phyloP scores from a whole-genome alignment of 2,888 invertebrate species.

The Lasioglossum morio region DNA sequence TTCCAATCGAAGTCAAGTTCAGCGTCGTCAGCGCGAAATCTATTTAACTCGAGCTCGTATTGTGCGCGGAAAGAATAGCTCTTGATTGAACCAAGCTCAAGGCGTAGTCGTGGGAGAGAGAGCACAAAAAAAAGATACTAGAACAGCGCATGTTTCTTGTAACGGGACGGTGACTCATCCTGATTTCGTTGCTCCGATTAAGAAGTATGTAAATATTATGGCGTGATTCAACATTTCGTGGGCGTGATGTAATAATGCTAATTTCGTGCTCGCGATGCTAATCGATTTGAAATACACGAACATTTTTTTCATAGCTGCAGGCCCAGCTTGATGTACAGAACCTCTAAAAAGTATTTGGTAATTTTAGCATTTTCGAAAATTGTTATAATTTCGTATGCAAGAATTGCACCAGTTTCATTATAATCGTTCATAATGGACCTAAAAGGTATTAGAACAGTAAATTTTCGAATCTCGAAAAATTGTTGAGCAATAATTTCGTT shows the following conservation, averaged over 20 bases:
- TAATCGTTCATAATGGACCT: not conserved
- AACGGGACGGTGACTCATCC: constrained; percentile 6
- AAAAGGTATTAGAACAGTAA: not conserved
- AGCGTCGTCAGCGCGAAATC: constrained; percentile 26
- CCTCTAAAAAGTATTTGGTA: not conserved
- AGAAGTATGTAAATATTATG: constrained; percentile 7
- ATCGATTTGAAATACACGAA: not conserved
- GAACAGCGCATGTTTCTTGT: not conserved
- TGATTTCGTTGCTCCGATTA: not conserved
- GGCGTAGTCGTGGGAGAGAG: not conserved
- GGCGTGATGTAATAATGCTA: not conserved
- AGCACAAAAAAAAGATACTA: not conserved
- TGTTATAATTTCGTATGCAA: not conserved
- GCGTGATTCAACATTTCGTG: constrained; percentile 6
- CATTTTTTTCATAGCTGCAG: not conserved
- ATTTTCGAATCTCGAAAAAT: not conserved
- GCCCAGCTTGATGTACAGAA: not conserved
- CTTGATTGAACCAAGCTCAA: constrained; percentile 15
- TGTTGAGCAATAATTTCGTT: not conserved
- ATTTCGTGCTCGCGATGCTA: not conserved
- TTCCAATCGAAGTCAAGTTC: constrained; percentile 42
- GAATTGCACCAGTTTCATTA: not conserved
- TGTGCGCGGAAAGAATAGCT: constrained; percentile 12
- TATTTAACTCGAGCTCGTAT: constrained; percentile 16
- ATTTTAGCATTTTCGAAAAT: not conserved